Evolutionary conservation across 2,888 invertebrate species (phyloP).

Genomic region (Lasioglossum figueresi): DNA sequence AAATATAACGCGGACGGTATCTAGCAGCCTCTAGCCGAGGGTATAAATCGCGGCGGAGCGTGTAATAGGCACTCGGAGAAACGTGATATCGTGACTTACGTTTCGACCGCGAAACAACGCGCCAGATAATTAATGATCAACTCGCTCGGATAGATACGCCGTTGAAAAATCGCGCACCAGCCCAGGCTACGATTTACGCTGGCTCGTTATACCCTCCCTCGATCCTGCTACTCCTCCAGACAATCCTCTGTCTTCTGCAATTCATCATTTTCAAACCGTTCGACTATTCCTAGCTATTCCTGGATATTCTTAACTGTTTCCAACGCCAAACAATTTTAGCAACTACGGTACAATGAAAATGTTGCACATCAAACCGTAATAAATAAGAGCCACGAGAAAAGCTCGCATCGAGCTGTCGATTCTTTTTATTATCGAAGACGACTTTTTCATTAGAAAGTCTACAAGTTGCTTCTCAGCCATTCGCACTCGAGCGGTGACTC

Average conservation of each 20-base stretch:
- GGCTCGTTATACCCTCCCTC: slow-evolving; percentile 44
- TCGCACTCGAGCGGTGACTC: too few species aligned
- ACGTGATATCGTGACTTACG: slow-evolving; percentile 61
- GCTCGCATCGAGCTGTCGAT: background rate
- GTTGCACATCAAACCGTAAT: too few species aligned
- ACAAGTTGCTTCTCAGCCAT: too few species aligned
- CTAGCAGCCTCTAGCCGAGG: slow-evolving; percentile 20
- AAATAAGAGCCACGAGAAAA: too few species aligned
- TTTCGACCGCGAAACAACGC: slow-evolving; percentile 53
- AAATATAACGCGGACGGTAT: slow-evolving; percentile 42
- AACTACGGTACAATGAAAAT: background rate
- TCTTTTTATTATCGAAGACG: background rate
- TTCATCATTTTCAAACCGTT: background rate
- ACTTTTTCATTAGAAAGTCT: background rate
- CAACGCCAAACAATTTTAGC: background rate
- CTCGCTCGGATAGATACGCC: slow-evolving; percentile 54
- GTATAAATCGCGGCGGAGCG: slow-evolving; percentile 51
- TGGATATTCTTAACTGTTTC: background rate
- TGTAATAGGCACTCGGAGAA: slow-evolving; percentile 51
- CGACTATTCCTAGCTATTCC: background rate
- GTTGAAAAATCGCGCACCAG: slow-evolving; percentile 55
- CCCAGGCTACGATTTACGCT: slow-evolving; percentile 47
- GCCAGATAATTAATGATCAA: slow-evolving; percentile 59
- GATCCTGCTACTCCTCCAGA: background rate
- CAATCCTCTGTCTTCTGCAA: background rate